These are phyloP conservation scores for Mamestra brassicae DNA, from an alignment of 2,888 invertebrate genomes.

Conservation along the genomic window DNA sequence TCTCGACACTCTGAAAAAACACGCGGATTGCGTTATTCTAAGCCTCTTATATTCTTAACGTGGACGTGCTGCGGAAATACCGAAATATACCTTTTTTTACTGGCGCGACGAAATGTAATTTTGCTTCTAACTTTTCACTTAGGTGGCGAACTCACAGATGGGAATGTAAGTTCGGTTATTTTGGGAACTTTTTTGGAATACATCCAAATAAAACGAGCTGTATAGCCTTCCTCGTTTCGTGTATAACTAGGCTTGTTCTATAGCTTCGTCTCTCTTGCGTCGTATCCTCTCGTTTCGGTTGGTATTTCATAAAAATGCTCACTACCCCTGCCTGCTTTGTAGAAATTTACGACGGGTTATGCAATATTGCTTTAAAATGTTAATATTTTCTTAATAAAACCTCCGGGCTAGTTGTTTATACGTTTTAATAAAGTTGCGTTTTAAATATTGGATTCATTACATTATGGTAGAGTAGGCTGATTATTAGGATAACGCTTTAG, in stretches of 20 bases:
- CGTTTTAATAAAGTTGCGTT: conserved; percentile 44
- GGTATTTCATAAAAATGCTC: conserved; percentile 66
- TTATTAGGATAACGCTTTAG: background rate
- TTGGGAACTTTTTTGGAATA: conserved; percentile 83
- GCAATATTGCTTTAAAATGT: conserved; percentile 62
- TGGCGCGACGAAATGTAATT: conserved; percentile 79
- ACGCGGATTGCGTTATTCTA: conserved; percentile 83
- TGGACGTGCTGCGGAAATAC: conserved; percentile 73
- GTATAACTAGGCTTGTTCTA: conserved; percentile 44
- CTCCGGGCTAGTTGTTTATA: conserved; percentile 35
- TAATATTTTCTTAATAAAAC: conserved; percentile 60
- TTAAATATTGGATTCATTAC: conserved; percentile 29
- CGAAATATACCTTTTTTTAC: conserved; percentile 71
- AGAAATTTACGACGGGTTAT: conserved; percentile 47
- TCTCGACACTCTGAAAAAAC: conserved; percentile 71
- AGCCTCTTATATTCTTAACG: conserved; percentile 86
- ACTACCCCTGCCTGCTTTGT: conserved; percentile 54
- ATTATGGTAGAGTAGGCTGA: background rate
- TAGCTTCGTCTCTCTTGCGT: background rate
- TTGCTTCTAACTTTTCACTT: conserved; percentile 86
- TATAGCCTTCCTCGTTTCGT: conserved; percentile 54
- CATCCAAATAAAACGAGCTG: conserved; percentile 78
- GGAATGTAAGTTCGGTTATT: conserved; percentile 82
- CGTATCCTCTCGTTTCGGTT: conserved; percentile 29
- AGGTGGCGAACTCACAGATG: conserved; percentile 78